Conservation (phyloP, 2,888 invertebrate species). For the Nymphalis polychloros region DNA sequence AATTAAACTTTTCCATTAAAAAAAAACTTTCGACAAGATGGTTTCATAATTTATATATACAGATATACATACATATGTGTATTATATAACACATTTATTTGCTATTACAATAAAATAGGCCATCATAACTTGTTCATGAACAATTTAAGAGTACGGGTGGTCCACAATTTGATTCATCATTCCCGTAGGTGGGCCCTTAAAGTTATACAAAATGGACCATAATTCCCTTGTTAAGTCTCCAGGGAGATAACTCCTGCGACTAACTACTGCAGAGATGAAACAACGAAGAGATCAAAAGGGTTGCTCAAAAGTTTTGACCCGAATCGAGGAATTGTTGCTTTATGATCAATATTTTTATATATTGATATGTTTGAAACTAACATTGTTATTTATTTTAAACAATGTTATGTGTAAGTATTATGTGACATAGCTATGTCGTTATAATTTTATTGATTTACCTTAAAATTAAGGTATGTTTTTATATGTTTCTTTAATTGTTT, state of each 20-base stretch:
- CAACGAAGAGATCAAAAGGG: constrained; percentile 45
- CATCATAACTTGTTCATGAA: constrained; percentile 26
- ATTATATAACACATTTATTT: neutral
- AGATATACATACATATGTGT: too few relatives aligned
- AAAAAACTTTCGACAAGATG: too few relatives aligned
- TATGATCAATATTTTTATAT: neutral
- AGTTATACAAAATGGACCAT: constrained; percentile 70
- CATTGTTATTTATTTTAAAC: too few relatives aligned
- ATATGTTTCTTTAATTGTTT: too few relatives aligned
- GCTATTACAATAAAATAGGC: too few relatives aligned
- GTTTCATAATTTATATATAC: too few relatives aligned
- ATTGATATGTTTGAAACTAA: too few relatives aligned
- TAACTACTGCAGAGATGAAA: constrained; percentile 71
- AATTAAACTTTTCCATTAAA: too few relatives aligned
- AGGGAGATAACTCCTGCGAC: constrained; percentile 58
- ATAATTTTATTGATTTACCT: too few relatives aligned
- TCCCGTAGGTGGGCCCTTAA: constrained; percentile 70
- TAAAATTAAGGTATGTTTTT: too few relatives aligned
- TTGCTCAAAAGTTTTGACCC: constrained; percentile 29
- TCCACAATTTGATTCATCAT: constrained; percentile 69
- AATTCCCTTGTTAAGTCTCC: constrained; percentile 73
- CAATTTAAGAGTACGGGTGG: constrained; percentile 64
- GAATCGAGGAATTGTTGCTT: neutral
- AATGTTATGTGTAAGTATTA: too few relatives aligned
- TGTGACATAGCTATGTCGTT: too few relatives aligned